A percentile compares a stretch with the other conserved stretches of the same genome.
Evolutionary conservation across 2,888 invertebrate species (phyloP).

Genomic region (Torymus auratus): DNA sequence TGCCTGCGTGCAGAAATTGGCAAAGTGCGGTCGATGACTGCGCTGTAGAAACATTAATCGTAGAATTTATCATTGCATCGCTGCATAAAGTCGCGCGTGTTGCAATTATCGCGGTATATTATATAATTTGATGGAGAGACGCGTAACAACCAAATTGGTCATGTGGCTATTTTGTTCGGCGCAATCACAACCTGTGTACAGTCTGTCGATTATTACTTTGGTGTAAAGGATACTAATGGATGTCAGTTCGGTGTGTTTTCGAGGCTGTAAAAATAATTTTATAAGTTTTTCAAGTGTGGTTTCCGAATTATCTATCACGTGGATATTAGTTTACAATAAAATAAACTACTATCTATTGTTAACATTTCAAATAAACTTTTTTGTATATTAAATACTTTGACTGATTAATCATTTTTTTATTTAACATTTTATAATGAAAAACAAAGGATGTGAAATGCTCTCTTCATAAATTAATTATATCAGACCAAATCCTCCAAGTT

Average conservation of each 20-base stretch:
- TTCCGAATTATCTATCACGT: too few species aligned
- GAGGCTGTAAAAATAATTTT: too few species aligned
- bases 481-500: not conserved
- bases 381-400: too few species aligned
- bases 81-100: slow-evolving; percentile 22
- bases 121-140: slow-evolving; percentile 12
- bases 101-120: slow-evolving; percentile 1
- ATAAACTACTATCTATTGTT: too few species aligned
- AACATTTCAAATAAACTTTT: too few species aligned
- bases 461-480: too few species aligned
- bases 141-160: slow-evolving; percentile 20
- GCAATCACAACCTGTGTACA: slow-evolving; percentile 6
- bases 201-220: slow-evolving; percentile 37
- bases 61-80: slow-evolving; percentile 26
- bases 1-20: slow-evolving; percentile 38
- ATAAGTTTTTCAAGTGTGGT: too few species aligned
- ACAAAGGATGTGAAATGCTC: too few species aligned
- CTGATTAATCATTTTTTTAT: too few species aligned
- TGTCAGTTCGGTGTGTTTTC: slow-evolving; percentile 5
- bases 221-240: slow-evolving; percentile 21
- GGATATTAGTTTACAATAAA: too few species aligned
- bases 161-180: slow-evolving; percentile 21
- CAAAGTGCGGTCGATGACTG: slow-evolving; percentile 30
- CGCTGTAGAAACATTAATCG: slow-evolving; percentile 21
- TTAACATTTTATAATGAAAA: too few species aligned